These are phyloP conservation scores for Paracentrotus lividus DNA, from an alignment of 53 echinoderm and acorn worm species.

Conservation along the genomic window DNA sequence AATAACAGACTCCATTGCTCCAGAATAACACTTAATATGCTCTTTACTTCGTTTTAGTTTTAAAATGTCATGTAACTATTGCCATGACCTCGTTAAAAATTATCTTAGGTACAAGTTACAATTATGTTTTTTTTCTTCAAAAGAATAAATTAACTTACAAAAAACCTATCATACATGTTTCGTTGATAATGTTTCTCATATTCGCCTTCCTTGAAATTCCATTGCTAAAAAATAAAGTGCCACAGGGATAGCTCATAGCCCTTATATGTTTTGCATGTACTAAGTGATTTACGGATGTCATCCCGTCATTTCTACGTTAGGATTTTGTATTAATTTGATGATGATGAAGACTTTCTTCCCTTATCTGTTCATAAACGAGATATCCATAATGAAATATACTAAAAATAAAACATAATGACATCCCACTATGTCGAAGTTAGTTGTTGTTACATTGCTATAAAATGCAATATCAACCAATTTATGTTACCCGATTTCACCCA, in stretches of 20 bases:
- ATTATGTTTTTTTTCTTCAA: too few relatives aligned
- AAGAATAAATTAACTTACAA: background rate
- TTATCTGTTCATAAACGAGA: background rate
- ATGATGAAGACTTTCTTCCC: background rate
- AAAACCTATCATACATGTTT: background rate
- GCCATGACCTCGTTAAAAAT: too few relatives aligned
- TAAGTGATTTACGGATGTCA: background rate
- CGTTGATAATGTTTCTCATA: background rate
- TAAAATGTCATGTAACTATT: too few relatives aligned
- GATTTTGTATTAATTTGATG: too few relatives aligned
- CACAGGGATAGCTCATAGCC: background rate
- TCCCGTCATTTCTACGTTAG: too few relatives aligned
- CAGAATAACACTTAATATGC: too few relatives aligned
- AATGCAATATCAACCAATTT: background rate
- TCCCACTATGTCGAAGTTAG: too few relatives aligned
- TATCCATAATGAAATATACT: too few relatives aligned
- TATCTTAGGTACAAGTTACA: too few relatives aligned
- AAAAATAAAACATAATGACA: too few relatives aligned
- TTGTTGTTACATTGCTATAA: background rate
- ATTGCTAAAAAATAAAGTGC: background rate
- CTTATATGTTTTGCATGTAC: background rate
- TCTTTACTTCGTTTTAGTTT: too few relatives aligned
- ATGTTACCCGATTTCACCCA: background rate
- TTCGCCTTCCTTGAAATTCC: background rate
- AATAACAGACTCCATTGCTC: background rate